These are phyloP conservation scores for Conops quadrifasciatus DNA, from an alignment of 2,888 invertebrate genomes.

Conservation along the genomic window DNA sequence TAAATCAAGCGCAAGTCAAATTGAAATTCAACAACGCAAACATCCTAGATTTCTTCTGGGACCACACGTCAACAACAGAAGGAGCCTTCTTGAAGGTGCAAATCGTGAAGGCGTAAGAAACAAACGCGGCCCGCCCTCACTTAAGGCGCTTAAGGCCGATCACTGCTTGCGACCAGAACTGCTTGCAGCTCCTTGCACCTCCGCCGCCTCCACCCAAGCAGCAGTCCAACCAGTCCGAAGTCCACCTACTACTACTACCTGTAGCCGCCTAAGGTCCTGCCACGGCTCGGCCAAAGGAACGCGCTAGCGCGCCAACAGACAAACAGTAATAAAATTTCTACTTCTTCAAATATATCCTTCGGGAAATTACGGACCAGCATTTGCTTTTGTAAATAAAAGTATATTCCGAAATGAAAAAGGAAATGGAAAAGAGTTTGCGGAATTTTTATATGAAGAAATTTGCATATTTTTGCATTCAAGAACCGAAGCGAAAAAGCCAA, in stretches of 20 bases:
- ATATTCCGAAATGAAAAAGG: slow-evolving; percentile 31
- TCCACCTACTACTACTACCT: slow-evolving; percentile 2
- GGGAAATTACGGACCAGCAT: slow-evolving; percentile 33
- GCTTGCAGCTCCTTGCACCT: not conserved
- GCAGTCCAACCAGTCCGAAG: not conserved
- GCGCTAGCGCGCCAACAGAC: slow-evolving; percentile 22
- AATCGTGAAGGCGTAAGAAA: not conserved
- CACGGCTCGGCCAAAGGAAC: not conserved
- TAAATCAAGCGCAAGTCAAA: slow-evolving; percentile 24
- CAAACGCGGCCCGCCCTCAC: too few relatives aligned
- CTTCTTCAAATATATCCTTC: slow-evolving; percentile 31
- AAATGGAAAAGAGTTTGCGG: slow-evolving; percentile 33
- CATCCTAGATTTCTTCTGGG: slow-evolving; percentile 39
- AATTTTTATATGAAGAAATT: slow-evolving; percentile 32
- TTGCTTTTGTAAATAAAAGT: slow-evolving; percentile 34
- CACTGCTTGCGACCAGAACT: not conserved
- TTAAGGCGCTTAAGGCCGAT: not conserved
- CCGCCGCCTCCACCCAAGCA: not conserved
- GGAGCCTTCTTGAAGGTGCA: too few relatives aligned
- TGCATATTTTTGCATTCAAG: slow-evolving; percentile 29
- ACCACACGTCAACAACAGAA: slow-evolving; percentile 2
- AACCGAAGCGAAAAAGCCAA: slow-evolving; percentile 5
- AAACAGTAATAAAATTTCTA: slow-evolving; percentile 33
- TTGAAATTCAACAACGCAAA: slow-evolving; percentile 27
- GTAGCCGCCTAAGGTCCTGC: not conserved